Conservation (phyloP, 1,140 invertebrate species). For the Drosophila willistoni region DNA sequence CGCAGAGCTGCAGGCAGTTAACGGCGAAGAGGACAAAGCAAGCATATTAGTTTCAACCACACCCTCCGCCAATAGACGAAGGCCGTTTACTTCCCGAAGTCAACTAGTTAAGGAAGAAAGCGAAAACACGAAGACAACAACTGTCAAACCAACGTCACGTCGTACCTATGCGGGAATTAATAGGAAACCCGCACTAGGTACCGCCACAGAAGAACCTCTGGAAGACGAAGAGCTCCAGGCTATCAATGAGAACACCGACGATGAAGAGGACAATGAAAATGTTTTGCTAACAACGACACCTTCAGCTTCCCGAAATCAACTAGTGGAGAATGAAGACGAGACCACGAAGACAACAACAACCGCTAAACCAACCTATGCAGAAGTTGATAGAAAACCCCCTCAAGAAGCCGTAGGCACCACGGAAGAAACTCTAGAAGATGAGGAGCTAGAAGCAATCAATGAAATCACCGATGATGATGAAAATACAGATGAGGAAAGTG, state of each 20-base stretch:
- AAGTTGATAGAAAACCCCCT: background rate
- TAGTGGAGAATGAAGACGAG: conserved; percentile 21
- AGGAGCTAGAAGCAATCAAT: background rate
- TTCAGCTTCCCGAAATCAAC: conserved; percentile 14
- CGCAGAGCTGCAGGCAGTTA: background rate
- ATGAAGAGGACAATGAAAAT: background rate
- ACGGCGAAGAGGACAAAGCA: background rate
- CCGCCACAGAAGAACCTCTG: background rate
- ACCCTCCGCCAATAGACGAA: too few species aligned
- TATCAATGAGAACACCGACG: background rate
- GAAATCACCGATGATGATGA: background rate
- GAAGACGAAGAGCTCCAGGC: conserved; percentile 7
- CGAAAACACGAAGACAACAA: too few species aligned
- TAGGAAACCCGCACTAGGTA: conserved; percentile 14
- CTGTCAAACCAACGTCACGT: background rate
- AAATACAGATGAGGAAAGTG: background rate
- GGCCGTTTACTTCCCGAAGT: too few species aligned
- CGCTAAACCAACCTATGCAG: too few species aligned
- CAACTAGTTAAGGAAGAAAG: too few species aligned
- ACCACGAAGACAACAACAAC: conserved; percentile 11
- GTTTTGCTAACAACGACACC: background rate
- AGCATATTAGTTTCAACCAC: too few species aligned
- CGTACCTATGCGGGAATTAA: conserved; percentile 22
- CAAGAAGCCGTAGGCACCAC: conserved; percentile 15
- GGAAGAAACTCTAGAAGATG: background rate